phyloP scores from a whole-genome alignment of 2,113 vertebrate genomes.

The Poeciliopsis turrubarensis region DNA sequence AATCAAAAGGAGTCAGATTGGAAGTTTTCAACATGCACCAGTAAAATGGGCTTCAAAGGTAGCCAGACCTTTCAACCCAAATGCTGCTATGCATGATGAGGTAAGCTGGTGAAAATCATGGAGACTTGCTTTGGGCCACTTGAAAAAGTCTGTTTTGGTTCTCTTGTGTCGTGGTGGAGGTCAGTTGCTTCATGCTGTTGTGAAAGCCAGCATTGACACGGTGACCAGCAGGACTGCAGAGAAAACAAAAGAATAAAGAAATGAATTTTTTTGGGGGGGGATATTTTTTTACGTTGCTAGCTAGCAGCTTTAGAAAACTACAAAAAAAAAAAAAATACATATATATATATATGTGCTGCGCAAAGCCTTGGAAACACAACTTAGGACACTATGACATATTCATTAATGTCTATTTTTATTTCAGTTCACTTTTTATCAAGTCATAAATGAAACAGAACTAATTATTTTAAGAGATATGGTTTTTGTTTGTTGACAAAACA shows the following conservation, averaged over 20 bases:
- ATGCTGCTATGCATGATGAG: neutral
- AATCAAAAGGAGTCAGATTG: too few relatives aligned
- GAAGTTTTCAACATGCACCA: too few relatives aligned
- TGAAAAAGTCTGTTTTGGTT: neutral
- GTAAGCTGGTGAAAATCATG: neutral
- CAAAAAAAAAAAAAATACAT: neutral
- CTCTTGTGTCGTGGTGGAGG: neutral
- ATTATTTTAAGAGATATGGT: too few relatives aligned
- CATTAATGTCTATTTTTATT: too few relatives aligned
- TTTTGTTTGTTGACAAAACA: too few relatives aligned
- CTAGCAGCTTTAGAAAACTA: neutral
- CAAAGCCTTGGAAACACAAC: neutral
- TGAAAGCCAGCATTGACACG: neutral
- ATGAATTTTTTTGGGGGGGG: too few relatives aligned
- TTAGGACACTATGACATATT: neutral
- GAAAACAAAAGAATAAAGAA: neutral
- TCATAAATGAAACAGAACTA: too few relatives aligned
- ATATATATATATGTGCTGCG: too few relatives aligned
- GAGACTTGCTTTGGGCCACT: neutral
- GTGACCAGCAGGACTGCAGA: constrained; percentile 1
- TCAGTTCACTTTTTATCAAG: too few relatives aligned
- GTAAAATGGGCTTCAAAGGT: neutral
- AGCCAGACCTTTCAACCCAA: neutral
- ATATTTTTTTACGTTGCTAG: neutral
- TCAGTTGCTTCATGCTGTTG: neutral